phyloP scores from a whole-genome alignment of 2,888 invertebrate genomes.

The Zygogramma bicolorata region DNA sequence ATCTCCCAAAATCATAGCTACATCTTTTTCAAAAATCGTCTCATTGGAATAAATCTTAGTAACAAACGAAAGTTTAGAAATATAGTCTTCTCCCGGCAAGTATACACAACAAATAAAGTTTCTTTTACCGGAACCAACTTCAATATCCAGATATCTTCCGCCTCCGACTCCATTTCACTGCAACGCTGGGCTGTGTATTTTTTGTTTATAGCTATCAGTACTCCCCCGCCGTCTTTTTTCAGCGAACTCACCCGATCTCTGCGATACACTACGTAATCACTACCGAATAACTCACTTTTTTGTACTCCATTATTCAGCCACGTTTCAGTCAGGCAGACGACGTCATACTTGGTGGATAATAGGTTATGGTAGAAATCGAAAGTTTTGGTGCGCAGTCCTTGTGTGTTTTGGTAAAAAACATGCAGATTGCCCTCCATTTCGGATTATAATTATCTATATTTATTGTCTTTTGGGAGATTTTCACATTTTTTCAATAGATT shows the following conservation, averaged over 20 bases:
- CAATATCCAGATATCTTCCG: neutral
- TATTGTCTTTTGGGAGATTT: too few species aligned
- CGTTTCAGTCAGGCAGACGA: conserved; percentile 7
- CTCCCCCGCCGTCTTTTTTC: conserved; percentile 3
- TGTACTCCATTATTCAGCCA: conserved; percentile 1
- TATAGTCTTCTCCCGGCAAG: neutral
- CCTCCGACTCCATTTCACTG: conserved; percentile 10
- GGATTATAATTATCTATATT: too few species aligned
- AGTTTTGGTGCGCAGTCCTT: neutral
- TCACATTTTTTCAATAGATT: too few species aligned
- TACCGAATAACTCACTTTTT: neutral
- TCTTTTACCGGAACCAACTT: neutral
- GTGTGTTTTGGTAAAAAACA: neutral
- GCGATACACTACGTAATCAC: conserved; percentile 1
- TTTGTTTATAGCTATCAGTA: neutral
- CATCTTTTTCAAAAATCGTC: neutral
- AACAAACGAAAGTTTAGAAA: neutral
- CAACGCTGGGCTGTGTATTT: neutral
- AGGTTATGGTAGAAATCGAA: conserved; percentile 8
- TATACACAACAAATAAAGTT: conserved; percentile 2
- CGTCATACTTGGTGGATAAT: conserved; percentile 7
- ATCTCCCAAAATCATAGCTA: too few species aligned
- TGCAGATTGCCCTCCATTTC: too few species aligned
- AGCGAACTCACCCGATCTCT: conserved; percentile 7
- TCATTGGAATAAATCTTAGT: neutral